Evolutionary conservation across 2,888 invertebrate genomes (phyloP).

Genomic region (Polyommatus iphigenia): DNA sequence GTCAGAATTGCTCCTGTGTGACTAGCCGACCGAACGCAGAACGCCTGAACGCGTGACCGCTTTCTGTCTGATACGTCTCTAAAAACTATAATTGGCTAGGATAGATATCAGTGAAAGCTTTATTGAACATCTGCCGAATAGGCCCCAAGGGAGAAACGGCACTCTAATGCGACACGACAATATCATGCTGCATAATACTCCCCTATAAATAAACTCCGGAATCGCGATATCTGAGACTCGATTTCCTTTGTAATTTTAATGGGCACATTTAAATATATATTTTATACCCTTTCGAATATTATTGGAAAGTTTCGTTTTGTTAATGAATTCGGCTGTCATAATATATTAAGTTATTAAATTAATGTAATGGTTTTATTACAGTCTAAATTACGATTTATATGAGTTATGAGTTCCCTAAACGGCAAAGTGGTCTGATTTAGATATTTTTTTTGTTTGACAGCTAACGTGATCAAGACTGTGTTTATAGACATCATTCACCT

Average conservation of each 20-base stretch:
- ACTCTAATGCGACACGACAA: background rate
- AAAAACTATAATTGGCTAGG: background rate
- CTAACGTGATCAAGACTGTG: too few species aligned
- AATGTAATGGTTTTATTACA: background rate
- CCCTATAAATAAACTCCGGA: background rate
- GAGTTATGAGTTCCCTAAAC: background rate
- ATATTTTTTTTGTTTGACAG: too few species aligned
- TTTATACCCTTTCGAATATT: slow-evolving; percentile 12
- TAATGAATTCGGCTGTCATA: background rate
- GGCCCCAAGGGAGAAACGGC: background rate
- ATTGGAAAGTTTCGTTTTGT: background rate
- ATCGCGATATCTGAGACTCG: background rate
- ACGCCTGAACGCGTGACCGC: too few species aligned
- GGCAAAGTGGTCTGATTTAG: too few species aligned
- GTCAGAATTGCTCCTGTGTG: too few species aligned
- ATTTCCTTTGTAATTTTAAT: background rate
- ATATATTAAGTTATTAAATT: background rate
- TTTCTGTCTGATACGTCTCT: too few species aligned
- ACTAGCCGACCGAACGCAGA: too few species aligned
- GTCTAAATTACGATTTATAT: background rate
- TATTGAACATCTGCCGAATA: background rate
- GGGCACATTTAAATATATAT: background rate
- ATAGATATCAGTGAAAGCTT: background rate
- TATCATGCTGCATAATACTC: slow-evolving; percentile 1
- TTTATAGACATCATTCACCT: too few species aligned